A percentile compares a stretch with the other conserved stretches of the same genome.
These are phyloP conservation scores for Synchiropus splendidus DNA, from an alignment of 2,113 vertebrate species.

Conservation along the genomic window DNA sequence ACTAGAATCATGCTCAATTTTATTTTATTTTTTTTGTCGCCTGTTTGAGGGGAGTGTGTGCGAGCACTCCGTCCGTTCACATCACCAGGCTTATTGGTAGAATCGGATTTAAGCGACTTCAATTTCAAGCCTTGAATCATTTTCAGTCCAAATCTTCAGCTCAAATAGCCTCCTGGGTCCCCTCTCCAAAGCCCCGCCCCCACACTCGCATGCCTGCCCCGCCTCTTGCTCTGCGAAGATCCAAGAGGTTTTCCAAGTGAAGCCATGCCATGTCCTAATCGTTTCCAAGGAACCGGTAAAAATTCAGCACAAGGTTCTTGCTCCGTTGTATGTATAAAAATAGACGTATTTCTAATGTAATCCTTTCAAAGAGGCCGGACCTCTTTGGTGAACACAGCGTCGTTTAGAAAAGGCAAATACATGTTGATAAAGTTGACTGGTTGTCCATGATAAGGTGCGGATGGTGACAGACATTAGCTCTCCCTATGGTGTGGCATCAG, in stretches of 20 bases:
- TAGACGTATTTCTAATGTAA: constrained; percentile 80
- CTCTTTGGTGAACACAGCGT: constrained; percentile 79
- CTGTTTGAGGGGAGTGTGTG: constrained; percentile 19
- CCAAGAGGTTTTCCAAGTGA: constrained; percentile 66
- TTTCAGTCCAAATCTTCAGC: constrained; percentile 41
- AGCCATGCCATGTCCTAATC: constrained; percentile 75
- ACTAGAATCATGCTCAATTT: constrained; percentile 44
- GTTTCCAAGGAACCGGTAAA: constrained; percentile 79
- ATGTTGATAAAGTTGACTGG: constrained; percentile 68
- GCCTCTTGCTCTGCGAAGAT: constrained; percentile 56
- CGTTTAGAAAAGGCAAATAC: constrained; percentile 74
- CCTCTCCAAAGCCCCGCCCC: constrained; percentile 57
- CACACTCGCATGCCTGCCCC: constrained; percentile 55
- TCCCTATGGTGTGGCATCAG: constrained; percentile 42
- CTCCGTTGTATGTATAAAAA: constrained; percentile 83
- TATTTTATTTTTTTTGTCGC: not conserved
- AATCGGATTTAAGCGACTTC: too few species aligned
- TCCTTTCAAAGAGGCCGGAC: constrained; percentile 76
- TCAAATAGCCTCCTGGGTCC: constrained; percentile 55
- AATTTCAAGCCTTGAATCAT: too few species aligned
- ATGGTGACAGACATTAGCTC: constrained; percentile 61
- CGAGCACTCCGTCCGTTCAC: constrained; percentile 26
- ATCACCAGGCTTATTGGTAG: constrained; percentile 21
- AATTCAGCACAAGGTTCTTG: constrained; percentile 79
- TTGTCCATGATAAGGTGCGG: constrained; percentile 58